These are phyloP conservation scores for Dryomyza anilis DNA, from an alignment of 2,888 invertebrate species.

Conservation along the genomic window DNA sequence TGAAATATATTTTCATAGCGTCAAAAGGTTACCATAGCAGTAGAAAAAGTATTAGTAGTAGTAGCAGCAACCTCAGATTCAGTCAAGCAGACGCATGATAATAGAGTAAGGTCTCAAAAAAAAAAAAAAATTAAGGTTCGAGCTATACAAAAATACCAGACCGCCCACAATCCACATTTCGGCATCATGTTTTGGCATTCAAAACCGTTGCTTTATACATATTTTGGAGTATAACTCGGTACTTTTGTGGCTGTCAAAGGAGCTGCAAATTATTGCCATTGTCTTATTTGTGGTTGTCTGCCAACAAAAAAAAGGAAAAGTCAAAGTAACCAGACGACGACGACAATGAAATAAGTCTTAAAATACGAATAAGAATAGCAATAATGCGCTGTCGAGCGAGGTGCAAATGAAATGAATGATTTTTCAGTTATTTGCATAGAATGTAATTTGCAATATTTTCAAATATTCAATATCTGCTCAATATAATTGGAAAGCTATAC, in stretches of 20 bases:
- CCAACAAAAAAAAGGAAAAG: background rate
- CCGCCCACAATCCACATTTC: background rate
- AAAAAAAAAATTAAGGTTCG: background rate
- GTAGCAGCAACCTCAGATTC: background rate
- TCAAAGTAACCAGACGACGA: no score
- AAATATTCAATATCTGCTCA: background rate
- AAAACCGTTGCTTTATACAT: background rate
- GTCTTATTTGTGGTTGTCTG: background rate
- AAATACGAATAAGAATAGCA: no score
- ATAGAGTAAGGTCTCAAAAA: background rate
- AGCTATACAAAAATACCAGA: background rate
- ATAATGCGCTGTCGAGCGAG: no score
- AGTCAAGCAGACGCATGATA: background rate
- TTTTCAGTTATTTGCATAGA: background rate
- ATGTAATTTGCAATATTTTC: background rate
- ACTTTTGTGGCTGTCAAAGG: constrained; percentile 18
- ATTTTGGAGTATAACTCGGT: background rate
- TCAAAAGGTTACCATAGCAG: background rate
- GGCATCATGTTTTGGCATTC: constrained; percentile 1
- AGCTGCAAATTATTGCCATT: constrained; percentile 23
- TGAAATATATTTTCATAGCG: constrained; percentile 9
- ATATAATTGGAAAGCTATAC: no score
- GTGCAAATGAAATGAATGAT: no score
- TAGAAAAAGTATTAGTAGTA: background rate
- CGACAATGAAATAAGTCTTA: no score